Evolutionary conservation across 1,140 invertebrate genomes (phyloP).

Genomic region (Drosophila jambulina): DNA sequence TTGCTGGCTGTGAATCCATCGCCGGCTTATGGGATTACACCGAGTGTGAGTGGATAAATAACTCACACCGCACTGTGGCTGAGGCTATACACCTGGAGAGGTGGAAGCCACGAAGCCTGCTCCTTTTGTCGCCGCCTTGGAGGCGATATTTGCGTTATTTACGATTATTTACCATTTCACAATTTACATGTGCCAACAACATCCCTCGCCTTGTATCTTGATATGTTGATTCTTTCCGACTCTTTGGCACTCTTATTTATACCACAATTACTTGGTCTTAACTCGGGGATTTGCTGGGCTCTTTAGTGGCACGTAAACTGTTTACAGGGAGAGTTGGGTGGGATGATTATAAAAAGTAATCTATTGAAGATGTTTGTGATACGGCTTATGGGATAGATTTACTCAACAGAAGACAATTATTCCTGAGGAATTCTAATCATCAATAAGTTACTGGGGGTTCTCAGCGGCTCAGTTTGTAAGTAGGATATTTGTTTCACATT

Average conservation of each 20-base stretch:
- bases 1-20: constrained; percentile 52
- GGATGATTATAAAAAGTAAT: not conserved
- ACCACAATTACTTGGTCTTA: constrained; percentile 71
- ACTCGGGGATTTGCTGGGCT: constrained; percentile 51
- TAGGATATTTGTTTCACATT: not conserved
- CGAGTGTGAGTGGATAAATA: constrained; percentile 68
- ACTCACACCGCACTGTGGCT: constrained; percentile 39
- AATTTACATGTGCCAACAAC: constrained; percentile 76
- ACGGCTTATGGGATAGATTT: constrained; percentile 9
- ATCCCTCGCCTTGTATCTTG: constrained; percentile 72
- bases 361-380: constrained; percentile 17
- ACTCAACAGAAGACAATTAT: not conserved
- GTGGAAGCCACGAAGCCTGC: constrained; percentile 8
- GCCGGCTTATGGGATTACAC: constrained; percentile 64
- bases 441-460: not conserved
- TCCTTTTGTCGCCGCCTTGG: constrained; percentile 73
- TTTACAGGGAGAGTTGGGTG: constrained; percentile 6
- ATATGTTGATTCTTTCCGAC: constrained; percentile 62
- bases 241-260: constrained; percentile 61
- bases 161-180: constrained; percentile 83
- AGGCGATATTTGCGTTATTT: constrained; percentile 83
- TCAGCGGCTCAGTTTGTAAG: no score
- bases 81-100: constrained; percentile 7
- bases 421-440: not conserved
- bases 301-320: constrained; percentile 30